These are phyloP conservation scores for Leptopterna dolabrata DNA, from an alignment of 2,888 invertebrate species.

Conservation along the genomic window DNA sequence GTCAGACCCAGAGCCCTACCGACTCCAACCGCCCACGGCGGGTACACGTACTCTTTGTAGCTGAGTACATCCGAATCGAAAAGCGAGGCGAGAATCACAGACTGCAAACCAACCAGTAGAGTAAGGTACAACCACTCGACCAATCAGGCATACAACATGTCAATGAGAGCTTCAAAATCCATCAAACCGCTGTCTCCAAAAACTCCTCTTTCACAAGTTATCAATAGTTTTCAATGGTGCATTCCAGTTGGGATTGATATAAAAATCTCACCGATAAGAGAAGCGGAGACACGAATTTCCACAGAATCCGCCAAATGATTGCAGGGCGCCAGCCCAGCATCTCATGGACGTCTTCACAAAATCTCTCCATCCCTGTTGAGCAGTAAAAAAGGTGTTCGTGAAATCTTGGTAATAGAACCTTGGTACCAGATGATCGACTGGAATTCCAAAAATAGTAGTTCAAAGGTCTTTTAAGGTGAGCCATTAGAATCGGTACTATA, in stretches of 20 bases:
- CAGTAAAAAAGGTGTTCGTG: conserved; percentile 58
- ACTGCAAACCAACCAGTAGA: conserved; percentile 68
- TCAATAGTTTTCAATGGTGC: too few relatives aligned
- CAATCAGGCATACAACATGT: background rate
- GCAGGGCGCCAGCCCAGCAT: conserved; percentile 84
- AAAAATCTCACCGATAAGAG: conserved; percentile 76
- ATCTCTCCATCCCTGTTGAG: conserved; percentile 74
- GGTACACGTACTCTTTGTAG: conserved; percentile 77
- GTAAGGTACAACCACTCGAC: background rate
- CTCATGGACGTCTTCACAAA: conserved; percentile 81
- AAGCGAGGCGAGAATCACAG: conserved; percentile 76
- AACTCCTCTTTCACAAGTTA: too few relatives aligned
- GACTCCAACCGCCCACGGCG: conserved; percentile 77
- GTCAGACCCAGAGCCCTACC: conserved; percentile 81
- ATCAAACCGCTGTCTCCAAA: too few relatives aligned
- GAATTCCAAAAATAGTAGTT: too few relatives aligned
- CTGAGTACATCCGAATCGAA: conserved; percentile 75
- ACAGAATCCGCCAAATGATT: conserved; percentile 84
- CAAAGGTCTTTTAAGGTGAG: too few relatives aligned
- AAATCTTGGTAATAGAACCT: background rate
- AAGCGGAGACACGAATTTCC: conserved; percentile 85
- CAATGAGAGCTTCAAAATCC: too few relatives aligned
- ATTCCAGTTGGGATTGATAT: background rate
- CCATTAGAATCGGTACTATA: too few relatives aligned
- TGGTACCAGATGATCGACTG: too few relatives aligned